Percentiles rank a stretch among this genome's conserved stretches.
Evolutionary conservation across 92 coral and sea anemone genomes (phyloP).

Genomic region (Zoanthus sociatus): DNA sequence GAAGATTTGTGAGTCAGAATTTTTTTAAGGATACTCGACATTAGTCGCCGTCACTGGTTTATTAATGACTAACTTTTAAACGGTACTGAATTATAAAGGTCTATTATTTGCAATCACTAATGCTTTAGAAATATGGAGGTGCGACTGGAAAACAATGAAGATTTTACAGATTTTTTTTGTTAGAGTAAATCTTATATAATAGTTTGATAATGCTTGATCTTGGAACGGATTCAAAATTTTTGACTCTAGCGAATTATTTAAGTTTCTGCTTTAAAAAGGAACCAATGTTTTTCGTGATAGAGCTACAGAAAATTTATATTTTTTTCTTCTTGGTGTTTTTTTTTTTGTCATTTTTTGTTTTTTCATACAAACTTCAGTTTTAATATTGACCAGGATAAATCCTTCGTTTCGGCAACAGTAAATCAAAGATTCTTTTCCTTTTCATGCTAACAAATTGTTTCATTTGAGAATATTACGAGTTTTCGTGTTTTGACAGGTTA

Average conservation of each 20-base stretch:
- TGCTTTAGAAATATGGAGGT: background rate
- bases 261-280: background rate
- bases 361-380: background rate
- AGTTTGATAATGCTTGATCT: background rate
- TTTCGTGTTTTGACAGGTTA: background rate
- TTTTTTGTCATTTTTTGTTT: background rate
- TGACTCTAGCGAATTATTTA: background rate
- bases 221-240: background rate
- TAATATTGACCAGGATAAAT: background rate
- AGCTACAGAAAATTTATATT: background rate
- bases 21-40: slow-evolving; percentile 18
- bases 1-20: background rate
- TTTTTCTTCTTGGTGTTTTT: background rate
- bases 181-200: background rate
- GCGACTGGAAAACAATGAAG: background rate
- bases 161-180: background rate
- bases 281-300: background rate
- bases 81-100: slow-evolving; percentile 1
- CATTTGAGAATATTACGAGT: background rate
- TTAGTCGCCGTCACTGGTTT: background rate
- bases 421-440: background rate
- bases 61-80: background rate
- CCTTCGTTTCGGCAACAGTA: background rate
- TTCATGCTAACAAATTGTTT: slow-evolving; percentile 8
- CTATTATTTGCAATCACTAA: background rate